A percentile compares a stretch with the other conserved stretches of the same genome.
These are phyloP conservation scores for Latrodectus hesperus DNA, from an alignment of 2,888 invertebrate genomes.

Conservation along the genomic window DNA sequence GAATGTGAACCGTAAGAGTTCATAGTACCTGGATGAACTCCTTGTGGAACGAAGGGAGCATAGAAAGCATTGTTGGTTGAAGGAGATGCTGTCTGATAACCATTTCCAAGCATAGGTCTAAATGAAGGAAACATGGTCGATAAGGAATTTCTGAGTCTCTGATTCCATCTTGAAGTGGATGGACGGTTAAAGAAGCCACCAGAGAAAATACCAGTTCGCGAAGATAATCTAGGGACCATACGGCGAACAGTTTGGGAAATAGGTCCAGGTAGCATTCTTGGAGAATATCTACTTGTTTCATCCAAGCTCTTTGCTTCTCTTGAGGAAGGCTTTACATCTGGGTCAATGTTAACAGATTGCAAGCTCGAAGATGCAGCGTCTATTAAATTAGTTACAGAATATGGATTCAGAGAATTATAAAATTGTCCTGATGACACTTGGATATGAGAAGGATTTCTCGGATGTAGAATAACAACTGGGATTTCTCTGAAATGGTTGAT, in stretches of 20 bases:
- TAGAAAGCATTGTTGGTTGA: constrained; percentile 1
- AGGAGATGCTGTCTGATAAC: constrained; percentile 9
- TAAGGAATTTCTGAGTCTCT: constrained; percentile 38
- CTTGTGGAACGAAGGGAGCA: constrained; percentile 4
- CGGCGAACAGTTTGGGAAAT: constrained; percentile 1
- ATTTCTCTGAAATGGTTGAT: constrained; percentile 14
- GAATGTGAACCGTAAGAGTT: constrained; percentile 7
- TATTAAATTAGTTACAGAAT: no score
- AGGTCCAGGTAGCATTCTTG: not conserved
- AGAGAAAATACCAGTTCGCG: not conserved
- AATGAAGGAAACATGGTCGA: constrained; percentile 39
- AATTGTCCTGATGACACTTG: not conserved
- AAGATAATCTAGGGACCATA: not conserved
- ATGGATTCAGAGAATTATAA: no score
- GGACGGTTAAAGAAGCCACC: not conserved
- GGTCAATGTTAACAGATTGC: not conserved
- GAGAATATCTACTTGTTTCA: not conserved
- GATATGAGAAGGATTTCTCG: not conserved
- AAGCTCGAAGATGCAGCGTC: no score
- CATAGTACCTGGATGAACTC: not conserved
- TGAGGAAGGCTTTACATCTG: not conserved
- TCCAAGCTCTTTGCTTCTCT: constrained; percentile 19
- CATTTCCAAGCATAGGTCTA: constrained; percentile 7
- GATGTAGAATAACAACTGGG: constrained; percentile 27
- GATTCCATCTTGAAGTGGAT: constrained; percentile 24